These are phyloP conservation scores for Micropoecilia bifurca DNA, from an alignment of 2,797 vertebrate species.

Conservation along the genomic window DNA sequence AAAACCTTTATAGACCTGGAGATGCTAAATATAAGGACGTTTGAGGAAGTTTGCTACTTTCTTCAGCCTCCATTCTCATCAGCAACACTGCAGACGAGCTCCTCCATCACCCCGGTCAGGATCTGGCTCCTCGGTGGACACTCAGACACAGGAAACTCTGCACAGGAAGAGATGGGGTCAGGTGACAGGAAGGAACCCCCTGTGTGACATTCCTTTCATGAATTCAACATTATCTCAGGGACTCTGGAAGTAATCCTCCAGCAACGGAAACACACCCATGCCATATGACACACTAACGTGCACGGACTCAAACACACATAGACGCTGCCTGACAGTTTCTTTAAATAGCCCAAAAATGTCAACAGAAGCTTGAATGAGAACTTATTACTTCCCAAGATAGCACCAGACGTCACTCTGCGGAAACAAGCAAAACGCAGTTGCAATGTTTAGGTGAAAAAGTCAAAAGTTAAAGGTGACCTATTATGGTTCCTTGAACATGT, in stretches of 20 bases:
- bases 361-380: conserved; percentile 23
- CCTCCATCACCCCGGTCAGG: conserved; percentile 9
- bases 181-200: conserved; percentile 75
- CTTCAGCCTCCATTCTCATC: neutral
- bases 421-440: neutral
- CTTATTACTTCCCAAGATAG: conserved; percentile 32
- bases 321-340: conserved; percentile 23
- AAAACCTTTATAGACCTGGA: neutral
- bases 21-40: neutral
- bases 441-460: neutral
- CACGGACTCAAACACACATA: conserved; percentile 5
- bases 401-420: neutral
- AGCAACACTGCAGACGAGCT: neutral
- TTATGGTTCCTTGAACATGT: no score
- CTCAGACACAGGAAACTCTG: conserved; percentile 55
- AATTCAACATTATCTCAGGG: conserved; percentile 65
- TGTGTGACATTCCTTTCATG: conserved; percentile 59
- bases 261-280: conserved; percentile 61
- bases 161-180: conserved; percentile 74
- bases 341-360: conserved; percentile 44
- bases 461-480: no score
- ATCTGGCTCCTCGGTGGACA: conserved; percentile 37
- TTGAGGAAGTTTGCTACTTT: neutral
- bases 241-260: conserved; percentile 61
- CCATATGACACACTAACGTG: conserved; percentile 38